phyloP scores from a whole-genome alignment of 2,797 vertebrate genomes.

The Microctenopoma stevenorrisi region DNA sequence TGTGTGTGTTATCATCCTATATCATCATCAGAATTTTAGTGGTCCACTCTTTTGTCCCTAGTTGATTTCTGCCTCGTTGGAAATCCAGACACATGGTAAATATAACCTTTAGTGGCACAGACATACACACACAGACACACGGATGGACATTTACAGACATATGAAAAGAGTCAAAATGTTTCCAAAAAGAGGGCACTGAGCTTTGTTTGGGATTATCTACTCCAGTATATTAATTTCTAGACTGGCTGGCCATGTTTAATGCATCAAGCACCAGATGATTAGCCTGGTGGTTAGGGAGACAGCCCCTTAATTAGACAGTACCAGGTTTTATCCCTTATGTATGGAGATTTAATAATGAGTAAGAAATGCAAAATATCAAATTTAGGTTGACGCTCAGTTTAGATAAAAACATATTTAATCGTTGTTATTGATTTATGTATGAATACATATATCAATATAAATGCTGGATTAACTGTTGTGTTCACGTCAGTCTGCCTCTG shows the following conservation, averaged over 20 bases:
- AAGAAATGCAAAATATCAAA: constrained; percentile 25
- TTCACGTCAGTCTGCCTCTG: too few relatives aligned
- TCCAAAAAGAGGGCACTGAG: constrained; percentile 26
- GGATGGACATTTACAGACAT: constrained; percentile 29
- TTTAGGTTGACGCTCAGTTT: background rate
- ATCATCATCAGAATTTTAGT: constrained; percentile 61
- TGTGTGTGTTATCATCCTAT: constrained; percentile 17
- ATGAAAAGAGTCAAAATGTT: constrained; percentile 15
- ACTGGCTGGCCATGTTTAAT: constrained; percentile 61
- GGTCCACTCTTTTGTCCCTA: constrained; percentile 35
- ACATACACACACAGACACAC: constrained; percentile 37
- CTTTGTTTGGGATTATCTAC: constrained; percentile 27
- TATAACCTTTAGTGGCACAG: constrained; percentile 74
- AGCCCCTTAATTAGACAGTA: constrained; percentile 51
- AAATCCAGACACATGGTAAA: constrained; percentile 74
- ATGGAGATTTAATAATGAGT: constrained; percentile 44
- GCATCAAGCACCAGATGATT: constrained; percentile 51
- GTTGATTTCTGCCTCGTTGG: constrained; percentile 33
- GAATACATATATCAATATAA: too few relatives aligned
- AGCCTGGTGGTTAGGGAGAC: constrained; percentile 53
- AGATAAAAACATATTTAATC: background rate
- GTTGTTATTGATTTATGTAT: too few relatives aligned
- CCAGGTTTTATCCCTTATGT: constrained; percentile 53
- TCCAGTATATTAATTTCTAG: constrained; percentile 36
- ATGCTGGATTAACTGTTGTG: too few relatives aligned